A percentile compares a stretch with the other conserved stretches of the same genome.
These are phyloP conservation scores for Lepidocyrtinus sp. DNA, from an alignment of 2,888 invertebrate genomes.

Conservation along the genomic window DNA sequence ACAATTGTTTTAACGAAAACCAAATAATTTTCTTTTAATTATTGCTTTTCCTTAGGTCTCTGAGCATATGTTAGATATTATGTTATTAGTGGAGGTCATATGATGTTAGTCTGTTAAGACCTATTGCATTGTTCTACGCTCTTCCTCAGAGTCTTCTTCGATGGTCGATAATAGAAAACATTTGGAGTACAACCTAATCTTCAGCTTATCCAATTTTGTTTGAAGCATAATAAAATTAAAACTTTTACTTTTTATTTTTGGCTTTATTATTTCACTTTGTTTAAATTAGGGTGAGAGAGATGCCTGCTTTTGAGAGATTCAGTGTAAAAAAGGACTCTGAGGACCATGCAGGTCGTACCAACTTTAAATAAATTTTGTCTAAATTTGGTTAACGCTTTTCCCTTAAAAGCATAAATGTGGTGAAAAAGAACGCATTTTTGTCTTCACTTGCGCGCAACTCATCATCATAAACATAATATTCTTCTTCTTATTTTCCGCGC, in stretches of 20 bases:
- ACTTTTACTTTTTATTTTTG: slow-evolving; percentile 9
- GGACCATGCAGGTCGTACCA: slow-evolving; percentile 6
- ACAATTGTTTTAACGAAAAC: no score
- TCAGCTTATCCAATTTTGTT: no score
- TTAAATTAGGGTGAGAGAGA: slow-evolving; percentile 5
- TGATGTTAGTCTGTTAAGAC: no score
- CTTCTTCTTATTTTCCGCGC: slow-evolving; percentile 17
- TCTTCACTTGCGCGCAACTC: not conserved
- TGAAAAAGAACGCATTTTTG: not conserved
- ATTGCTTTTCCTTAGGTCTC: no score
- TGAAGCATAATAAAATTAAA: slow-evolving; percentile 3
- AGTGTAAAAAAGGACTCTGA: not conserved
- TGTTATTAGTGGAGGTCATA: no score
- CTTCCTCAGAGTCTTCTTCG: no score
- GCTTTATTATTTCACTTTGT: slow-evolving; percentile 5
- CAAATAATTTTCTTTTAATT: no score
- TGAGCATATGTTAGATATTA: no score
- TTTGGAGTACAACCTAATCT: no score
- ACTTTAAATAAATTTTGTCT: slow-evolving; percentile 6
- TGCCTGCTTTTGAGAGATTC: not conserved
- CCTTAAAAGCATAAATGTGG: not conserved
- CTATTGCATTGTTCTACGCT: no score
- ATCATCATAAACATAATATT: slow-evolving; percentile 15
- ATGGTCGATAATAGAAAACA: no score
- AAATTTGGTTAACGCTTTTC: not conserved